Percentiles rank a stretch among this genome's conserved stretches.
These are phyloP conservation scores for Drosophila monieri DNA, from an alignment of 2,888 invertebrate species.

Conservation along the genomic window DNA sequence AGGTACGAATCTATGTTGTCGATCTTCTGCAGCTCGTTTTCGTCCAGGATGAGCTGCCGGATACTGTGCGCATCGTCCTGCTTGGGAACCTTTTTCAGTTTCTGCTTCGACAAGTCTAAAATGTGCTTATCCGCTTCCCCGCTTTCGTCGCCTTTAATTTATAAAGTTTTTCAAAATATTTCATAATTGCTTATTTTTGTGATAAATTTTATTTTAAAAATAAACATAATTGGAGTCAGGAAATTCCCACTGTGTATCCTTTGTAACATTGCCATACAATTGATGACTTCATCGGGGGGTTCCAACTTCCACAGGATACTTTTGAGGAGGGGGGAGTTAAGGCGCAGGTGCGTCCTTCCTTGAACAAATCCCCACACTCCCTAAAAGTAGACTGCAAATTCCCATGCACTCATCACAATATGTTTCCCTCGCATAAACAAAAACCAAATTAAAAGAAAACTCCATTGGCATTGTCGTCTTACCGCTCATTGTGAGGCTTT, in stretches of 20 bases:
- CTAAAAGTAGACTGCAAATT: slow-evolving; percentile 70
- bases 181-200: background rate
- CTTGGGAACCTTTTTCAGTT: slow-evolving; percentile 91
- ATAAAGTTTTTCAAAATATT: background rate
- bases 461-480: slow-evolving; percentile 20
- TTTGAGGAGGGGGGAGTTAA: slow-evolving; percentile 7
- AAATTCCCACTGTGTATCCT: slow-evolving; percentile 5
- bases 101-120: slow-evolving; percentile 91
- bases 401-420: slow-evolving; percentile 47
- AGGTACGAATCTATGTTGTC: slow-evolving; percentile 94
- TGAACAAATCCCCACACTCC: slow-evolving; percentile 26
- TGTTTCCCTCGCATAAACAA: background rate
- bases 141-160: slow-evolving; percentile 80
- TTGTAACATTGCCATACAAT: slow-evolving; percentile 13
- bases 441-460: background rate
- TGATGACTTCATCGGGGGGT: slow-evolving; percentile 70
- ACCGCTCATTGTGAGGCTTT: slow-evolving; percentile 61
- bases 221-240: no score
- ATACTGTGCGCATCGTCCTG: slow-evolving; percentile 88
- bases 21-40: slow-evolving; percentile 93
- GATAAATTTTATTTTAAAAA: background rate
- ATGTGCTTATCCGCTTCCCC: slow-evolving; percentile 82
- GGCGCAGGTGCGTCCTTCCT: slow-evolving; percentile 36
- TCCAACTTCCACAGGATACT: slow-evolving; percentile 2
- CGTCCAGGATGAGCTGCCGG: slow-evolving; percentile 90